Percentiles rank a stretch among this genome's conserved stretches.
phyloP scores from a whole-genome alignment of 2,797 vertebrate genomes.

The Glyptemys insculpta region DNA sequence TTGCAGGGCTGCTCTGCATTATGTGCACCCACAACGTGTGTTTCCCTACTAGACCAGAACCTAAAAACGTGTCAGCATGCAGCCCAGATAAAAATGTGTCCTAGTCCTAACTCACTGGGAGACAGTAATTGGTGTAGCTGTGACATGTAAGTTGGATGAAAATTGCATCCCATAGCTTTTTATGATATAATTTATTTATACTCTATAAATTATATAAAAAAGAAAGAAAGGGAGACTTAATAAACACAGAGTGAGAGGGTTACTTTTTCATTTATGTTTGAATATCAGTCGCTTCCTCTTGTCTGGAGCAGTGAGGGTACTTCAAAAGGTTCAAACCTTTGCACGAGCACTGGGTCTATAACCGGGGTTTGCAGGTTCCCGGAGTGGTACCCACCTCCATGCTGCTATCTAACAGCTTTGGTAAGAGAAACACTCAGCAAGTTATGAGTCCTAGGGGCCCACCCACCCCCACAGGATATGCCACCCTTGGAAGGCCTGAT shows the following conservation, averaged over 20 bases:
- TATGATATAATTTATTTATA: constrained; percentile 52
- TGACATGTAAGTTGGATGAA: constrained; percentile 55
- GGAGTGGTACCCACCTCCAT: not conserved
- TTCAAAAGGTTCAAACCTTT: constrained; percentile 59
- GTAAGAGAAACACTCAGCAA: not conserved
- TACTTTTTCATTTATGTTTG: constrained; percentile 46
- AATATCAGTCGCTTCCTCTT: constrained; percentile 59
- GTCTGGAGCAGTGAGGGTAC: constrained; percentile 65
- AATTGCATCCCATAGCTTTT: constrained; percentile 63
- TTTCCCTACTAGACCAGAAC: not conserved
- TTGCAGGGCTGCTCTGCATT: constrained; percentile 30
- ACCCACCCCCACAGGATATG: too few relatives aligned
- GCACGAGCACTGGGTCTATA: not conserved
- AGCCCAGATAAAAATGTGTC: constrained; percentile 33
- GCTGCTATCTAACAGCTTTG: not conserved
- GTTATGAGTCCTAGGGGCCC: not conserved
- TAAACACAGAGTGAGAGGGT: constrained; percentile 19
- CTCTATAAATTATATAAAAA: constrained; percentile 41
- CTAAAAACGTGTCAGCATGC: constrained; percentile 16
- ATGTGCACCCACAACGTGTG: constrained; percentile 9
- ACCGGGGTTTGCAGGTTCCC: not conserved
- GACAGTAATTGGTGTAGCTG: constrained; percentile 25
- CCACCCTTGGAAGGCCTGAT: too few relatives aligned
- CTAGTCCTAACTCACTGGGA: constrained; percentile 8
- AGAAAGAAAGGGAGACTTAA: constrained; percentile 48